A percentile compares a stretch with the other conserved stretches of the same genome.
These are phyloP conservation scores for Paguma larvata DNA, from an alignment of 2,797 vertebrate genomes.

Conservation along the genomic window DNA sequence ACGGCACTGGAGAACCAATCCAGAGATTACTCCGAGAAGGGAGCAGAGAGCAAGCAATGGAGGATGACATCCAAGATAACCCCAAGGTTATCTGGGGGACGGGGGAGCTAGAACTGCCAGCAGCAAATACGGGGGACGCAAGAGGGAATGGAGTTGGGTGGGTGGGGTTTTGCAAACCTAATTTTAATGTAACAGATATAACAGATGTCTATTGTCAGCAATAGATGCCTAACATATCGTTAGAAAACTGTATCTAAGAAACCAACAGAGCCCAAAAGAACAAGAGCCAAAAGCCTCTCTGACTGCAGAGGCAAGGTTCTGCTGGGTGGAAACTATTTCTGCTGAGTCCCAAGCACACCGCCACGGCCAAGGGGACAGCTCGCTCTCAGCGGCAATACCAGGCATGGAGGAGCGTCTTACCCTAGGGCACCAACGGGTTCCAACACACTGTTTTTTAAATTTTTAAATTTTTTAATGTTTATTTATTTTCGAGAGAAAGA, in stretches of 20 bases:
- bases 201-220: not conserved
- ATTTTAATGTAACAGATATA: not conserved
- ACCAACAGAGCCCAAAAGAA: not conserved
- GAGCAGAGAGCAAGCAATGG: not conserved
- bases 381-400: too few species aligned
- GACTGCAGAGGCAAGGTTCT: not conserved
- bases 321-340: not conserved
- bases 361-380: not conserved
- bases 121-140: not conserved
- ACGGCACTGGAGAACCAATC: not conserved
- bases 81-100: not conserved
- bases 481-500: too few species aligned
- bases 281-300: not conserved
- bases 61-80: not conserved
- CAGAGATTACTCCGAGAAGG: not conserved
- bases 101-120: not conserved
- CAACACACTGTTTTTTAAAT: too few species aligned
- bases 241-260: slow-evolving; percentile 10
- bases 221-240: not conserved
- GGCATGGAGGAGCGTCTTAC: not conserved
- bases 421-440: not conserved
- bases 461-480: too few species aligned
- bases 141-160: not conserved
- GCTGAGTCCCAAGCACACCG: not conserved
- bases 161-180: not conserved